Base-by-base conservation (phyloP, 1,140 invertebrate genomes). In the Cydia amplana region DNA sequence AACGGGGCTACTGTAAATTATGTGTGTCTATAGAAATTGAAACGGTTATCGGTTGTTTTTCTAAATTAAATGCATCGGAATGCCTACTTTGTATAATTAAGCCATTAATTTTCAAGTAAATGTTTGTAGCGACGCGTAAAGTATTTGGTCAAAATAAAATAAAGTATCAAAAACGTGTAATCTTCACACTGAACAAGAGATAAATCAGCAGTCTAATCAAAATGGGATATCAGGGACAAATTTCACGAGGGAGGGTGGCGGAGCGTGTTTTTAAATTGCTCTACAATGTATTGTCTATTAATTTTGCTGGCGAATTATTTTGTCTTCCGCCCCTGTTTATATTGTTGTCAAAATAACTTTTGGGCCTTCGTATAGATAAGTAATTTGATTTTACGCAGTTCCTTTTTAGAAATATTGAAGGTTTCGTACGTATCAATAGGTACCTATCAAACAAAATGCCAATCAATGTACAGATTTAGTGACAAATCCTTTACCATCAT, bases 191-290 rank as follows among this genome's bases (percentile, higher is more conserved):
- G 89, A 91, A 91, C 87, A 88, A 86, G 86, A 85, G 83, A 92
- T 92, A 92, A 92, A 92, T 92, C 89, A 91, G 86, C 81, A 83
- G 86, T 91, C 88, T 86, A 91, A 92, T 92, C 90, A 91, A 91
- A 92, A 92, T 83, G 88, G 87, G 85, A 89, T 88, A 91, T 90
- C 85, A 83, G 85, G 84, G 88, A 90, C 89, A 91, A 91, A 92
- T 91, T 91, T 88, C 84, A 85, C 85, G 82, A 80, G 79, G 84
- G 87, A 85, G 90, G 86, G 87, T 83, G 86, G 75, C 75, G 84
- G 80, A 86, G 84, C 87, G 85, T 90, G 89, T 84, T 88, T 85
- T 88, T 87, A 91, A 92, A 91, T 91, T 90, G 89, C 87, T 87
- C 82, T 87, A 91, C 89, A 90, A 88, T 91, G 86, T 80, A 80